A percentile compares a stretch with the other conserved stretches of the same genome.
Conservation (phyloP, 2,888 invertebrate species). For the Ophonus ardosiacus region DNA sequence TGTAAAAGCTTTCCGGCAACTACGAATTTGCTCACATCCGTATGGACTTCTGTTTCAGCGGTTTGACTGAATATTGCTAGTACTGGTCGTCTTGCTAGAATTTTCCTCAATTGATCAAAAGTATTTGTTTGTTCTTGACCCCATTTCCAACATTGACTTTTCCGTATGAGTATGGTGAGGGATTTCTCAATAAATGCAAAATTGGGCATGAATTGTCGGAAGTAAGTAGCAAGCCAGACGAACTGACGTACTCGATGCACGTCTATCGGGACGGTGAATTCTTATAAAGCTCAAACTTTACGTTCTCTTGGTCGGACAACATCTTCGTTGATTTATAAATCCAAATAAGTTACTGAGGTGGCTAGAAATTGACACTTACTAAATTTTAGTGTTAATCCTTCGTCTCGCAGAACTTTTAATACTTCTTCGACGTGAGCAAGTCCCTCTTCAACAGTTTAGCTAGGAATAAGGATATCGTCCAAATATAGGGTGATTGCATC, state of each 20-base stretch:
- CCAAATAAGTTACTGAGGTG: conserved; percentile 56
- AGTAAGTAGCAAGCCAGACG: conserved; percentile 1
- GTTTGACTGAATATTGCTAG: conserved; percentile 66
- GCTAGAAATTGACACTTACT: conserved; percentile 38
- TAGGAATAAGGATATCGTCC: conserved; percentile 62
- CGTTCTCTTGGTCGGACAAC: conserved; percentile 66
- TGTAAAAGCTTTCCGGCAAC: conserved; percentile 69
- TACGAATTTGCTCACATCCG: conserved; percentile 69
- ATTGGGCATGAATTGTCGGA: conserved; percentile 16
- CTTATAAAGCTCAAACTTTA: conserved; percentile 66
- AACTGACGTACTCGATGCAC: conserved; percentile 67
- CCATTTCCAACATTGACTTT: conserved; percentile 63
- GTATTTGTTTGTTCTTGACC: conserved; percentile 62
- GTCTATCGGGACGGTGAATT: background rate
- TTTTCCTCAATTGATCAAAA: conserved; percentile 48
- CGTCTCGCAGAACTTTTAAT: background rate
- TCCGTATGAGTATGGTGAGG: background rate
- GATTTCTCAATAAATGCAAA: background rate
- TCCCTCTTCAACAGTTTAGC: conserved; percentile 5
- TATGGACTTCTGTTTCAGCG: conserved; percentile 69
- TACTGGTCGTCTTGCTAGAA: conserved; percentile 64
- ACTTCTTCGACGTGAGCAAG: background rate
- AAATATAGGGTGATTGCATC: conserved; percentile 54
- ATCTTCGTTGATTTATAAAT: conserved; percentile 51
- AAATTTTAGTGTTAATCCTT: conserved; percentile 3